Conservation (phyloP, 2,797 vertebrate species). For the Apogon hyalosoma region DNA sequence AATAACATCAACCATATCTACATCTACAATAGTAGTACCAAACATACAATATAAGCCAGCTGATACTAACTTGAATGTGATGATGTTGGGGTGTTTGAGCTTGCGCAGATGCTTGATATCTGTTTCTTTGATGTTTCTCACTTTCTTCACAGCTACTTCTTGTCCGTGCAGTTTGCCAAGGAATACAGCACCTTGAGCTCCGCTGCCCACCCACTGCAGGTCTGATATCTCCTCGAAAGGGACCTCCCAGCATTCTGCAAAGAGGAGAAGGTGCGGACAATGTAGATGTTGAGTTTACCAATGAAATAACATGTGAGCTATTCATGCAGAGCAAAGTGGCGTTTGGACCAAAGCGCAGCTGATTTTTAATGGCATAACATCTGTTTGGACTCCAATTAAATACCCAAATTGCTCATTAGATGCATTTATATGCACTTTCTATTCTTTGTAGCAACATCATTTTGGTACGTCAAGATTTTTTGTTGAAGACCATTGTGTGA, state of each 20-base stretch:
- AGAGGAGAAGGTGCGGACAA: conserved; percentile 22
- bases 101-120: conserved; percentile 97
- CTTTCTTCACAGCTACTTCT: conserved; percentile 97
- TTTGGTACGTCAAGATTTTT: too few relatives aligned
- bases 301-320: conserved; percentile 13
- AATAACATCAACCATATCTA: too few relatives aligned
- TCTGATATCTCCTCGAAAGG: conserved; percentile 98
- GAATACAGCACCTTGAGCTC: conserved; percentile 95
- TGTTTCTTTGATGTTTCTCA: conserved; percentile 95
- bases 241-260: conserved; percentile 93
- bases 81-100: conserved; percentile 97
- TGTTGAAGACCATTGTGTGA: too few relatives aligned
- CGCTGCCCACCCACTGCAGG: conserved; percentile 97
- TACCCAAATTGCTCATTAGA: too few relatives aligned
- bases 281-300: conserved; percentile 33
- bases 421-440: too few relatives aligned
- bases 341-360: background rate
- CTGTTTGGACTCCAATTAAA: too few relatives aligned
- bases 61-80: conserved; percentile 93
- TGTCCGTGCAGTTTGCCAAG: conserved; percentile 95
- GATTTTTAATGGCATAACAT: background rate
- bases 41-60: too few relatives aligned
- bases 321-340: background rate
- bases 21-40: too few relatives aligned
- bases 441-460: too few relatives aligned